Base-by-base conservation (phyloP, 2,888 invertebrate genomes). In the Eupithecia abbreviata region DNA sequence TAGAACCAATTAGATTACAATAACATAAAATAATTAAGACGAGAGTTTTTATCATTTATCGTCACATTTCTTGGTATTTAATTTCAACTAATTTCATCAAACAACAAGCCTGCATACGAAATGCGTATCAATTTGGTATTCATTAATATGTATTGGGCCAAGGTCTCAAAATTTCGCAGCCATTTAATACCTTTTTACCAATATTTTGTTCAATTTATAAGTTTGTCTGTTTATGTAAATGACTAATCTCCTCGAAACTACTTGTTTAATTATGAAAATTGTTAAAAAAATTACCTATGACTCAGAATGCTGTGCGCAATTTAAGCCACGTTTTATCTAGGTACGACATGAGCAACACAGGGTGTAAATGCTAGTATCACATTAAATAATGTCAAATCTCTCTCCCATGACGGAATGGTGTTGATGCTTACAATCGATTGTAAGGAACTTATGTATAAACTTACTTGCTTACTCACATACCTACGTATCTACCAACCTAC, bases 1-100 rank as follows among this genome's bases (percentile, higher is more conserved):
- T 30, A 30, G 30, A 30, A 30, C 30, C 30, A 30, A 30, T 30
- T 30, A 30, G 30, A 30, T 30, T 30, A 30, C 30, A 30, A 30
- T 30, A 30, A 30, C 30, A 30, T 30, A 30, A 30, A 30, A 30
- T 30, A 30, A 30, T 30, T 30, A 30, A 30, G 30, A 30, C 30
- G 30, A 30, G 30, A 30, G 30, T 30, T 30, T 30, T 30, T 30
- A 30, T 30, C 30, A 30, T 30, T 30, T 30, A 30, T 30, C 30
- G 55, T 58, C 55, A 55, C n/a, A n/a, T 55, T 62, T 62, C 62
- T 30, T 30, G 10, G 62, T 2, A 18, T 62, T 30, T 30, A 9
- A 62, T 62, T 58, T 58, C 58, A 58, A 58, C 58, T 58, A n/a
- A 58, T 58, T 58, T 58, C 58, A 58, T 62, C 62, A 62, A 62